These are phyloP conservation scores for Pipistrellus pygmaeus DNA, from an alignment of 2,797 vertebrate species.

Conservation along the genomic window DNA sequence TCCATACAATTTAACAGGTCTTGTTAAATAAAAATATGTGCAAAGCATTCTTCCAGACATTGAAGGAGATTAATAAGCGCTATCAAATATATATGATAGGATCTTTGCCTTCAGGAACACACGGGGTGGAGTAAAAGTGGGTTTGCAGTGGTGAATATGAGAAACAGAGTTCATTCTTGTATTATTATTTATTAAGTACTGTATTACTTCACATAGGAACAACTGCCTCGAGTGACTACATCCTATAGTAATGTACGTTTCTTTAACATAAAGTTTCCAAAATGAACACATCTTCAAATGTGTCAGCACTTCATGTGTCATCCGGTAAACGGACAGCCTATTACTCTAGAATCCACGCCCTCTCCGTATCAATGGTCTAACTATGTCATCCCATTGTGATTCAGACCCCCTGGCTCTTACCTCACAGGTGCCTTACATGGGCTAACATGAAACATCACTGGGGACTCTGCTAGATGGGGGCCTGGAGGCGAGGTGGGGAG, in stretches of 20 bases:
- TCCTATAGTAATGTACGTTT: background rate
- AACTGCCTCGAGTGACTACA: background rate
- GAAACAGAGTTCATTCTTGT: background rate
- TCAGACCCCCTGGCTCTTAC: background rate
- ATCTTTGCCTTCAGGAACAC: background rate
- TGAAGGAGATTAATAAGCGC: background rate
- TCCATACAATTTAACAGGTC: slow-evolving; percentile 26
- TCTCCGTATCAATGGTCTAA: background rate
- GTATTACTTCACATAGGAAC: background rate
- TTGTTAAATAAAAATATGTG: background rate
- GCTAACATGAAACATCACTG: background rate
- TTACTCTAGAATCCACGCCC: background rate
- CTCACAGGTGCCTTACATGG: background rate
- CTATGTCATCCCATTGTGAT: slow-evolving; percentile 49
- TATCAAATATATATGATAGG: background rate
- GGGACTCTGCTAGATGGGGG: background rate
- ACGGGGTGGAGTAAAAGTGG: background rate
- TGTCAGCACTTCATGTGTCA: background rate
- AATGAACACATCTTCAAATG: slow-evolving; percentile 43
- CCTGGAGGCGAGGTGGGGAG: too few relatives aligned
- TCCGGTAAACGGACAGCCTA: background rate
- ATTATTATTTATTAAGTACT: background rate
- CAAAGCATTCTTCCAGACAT: background rate
- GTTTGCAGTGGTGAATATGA: background rate
- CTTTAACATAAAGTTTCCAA: slow-evolving; percentile 53